Evolutionary conservation across 2,888 invertebrate genomes (phyloP), one percentile per base, ranked within the genome.

Genomic region (Aproaerema taeniolella): DNA sequence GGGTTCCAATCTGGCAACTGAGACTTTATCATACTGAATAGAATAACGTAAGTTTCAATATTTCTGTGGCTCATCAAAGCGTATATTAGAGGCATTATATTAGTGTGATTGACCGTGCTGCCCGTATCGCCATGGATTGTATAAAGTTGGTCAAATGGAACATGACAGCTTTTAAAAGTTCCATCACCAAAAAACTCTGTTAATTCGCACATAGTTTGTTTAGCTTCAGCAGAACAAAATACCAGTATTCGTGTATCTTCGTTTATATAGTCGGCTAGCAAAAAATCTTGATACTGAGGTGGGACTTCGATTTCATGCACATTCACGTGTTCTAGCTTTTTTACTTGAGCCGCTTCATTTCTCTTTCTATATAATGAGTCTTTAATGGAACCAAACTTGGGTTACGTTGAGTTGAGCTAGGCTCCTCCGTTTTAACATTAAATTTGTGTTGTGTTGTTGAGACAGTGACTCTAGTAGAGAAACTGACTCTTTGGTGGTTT

Each of bases 1-100:
- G 38, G 31, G 9, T 31, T 20, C 38, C 38, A 38, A 9, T 30
- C 24, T n/a, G 38, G 30, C 24, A 38, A 24, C 31, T 7, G 11
- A 9, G 24, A n/a, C n/a, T 13, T 14, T 13, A 31, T 38, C 17
- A 39, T 25, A 30, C 30, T 9, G 10, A 25, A 39, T 14, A 39
- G 13, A 26, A 39, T 14, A 32, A 9, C 7, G 25, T 39, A 39
- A 25, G 32, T 14, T 11, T 15, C 15, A 26, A 3, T 12, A n/a
- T 7, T 31, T n/a, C 12, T 38, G 20, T 31, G 31, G n/a, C 10
- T 16, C 20, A 24, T 30, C 11, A 30, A 38, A 31, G 31, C 38
- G 15, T 29, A 37, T 2, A 37, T 16, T 11, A 36, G 29, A 14
- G 36, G 26, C 2, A 37, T 16, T 12, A 38, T 28, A 31, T 38